A percentile compares a stretch with the other conserved stretches of the same genome.
Conservation (phyloP, 2,113 vertebrate species). For the Alligator mississippiensis region DNA sequence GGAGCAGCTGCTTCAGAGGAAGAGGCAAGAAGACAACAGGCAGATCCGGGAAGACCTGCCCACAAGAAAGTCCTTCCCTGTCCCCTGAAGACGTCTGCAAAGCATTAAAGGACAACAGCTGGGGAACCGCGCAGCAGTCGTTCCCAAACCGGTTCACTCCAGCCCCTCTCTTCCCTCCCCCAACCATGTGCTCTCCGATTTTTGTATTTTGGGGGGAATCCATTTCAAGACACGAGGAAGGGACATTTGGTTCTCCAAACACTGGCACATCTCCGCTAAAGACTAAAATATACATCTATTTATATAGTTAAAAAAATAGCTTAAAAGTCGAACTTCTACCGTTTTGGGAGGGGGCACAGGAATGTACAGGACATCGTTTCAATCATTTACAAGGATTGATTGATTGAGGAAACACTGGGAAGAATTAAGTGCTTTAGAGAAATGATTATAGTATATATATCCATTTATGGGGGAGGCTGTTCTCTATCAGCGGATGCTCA, state of each 20-base stretch:
- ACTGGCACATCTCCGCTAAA: slow-evolving; percentile 60
- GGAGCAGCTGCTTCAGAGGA: neutral
- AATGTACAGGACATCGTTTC: neutral
- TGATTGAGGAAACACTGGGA: rapidly evolving
- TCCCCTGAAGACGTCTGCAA: neutral
- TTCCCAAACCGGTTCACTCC: neutral
- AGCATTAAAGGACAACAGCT: neutral
- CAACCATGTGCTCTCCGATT: neutral
- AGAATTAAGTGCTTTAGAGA: neutral
- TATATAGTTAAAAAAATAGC: slow-evolving; percentile 75
- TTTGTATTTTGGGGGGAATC: neutral
- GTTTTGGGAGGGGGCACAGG: neutral
- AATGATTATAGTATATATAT: rapidly evolving
- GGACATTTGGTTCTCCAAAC: slow-evolving; percentile 59
- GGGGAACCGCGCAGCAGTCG: neutral
- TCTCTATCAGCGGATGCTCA: slow-evolving; percentile 51
- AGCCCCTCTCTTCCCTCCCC: neutral
- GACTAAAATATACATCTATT: slow-evolving; percentile 74
- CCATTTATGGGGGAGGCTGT: neutral
- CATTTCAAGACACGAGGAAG: neutral
- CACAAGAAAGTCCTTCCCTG: neutral
- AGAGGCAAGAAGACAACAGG: neutral
- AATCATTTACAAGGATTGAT: neutral
- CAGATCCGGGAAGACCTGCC: neutral
- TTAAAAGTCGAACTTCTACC: neutral